Evolutionary conservation across 92 coral and sea anemone species (phyloP), one percentile per base, ranked within the genome.

Genomic region (Porites cylindrica): DNA sequence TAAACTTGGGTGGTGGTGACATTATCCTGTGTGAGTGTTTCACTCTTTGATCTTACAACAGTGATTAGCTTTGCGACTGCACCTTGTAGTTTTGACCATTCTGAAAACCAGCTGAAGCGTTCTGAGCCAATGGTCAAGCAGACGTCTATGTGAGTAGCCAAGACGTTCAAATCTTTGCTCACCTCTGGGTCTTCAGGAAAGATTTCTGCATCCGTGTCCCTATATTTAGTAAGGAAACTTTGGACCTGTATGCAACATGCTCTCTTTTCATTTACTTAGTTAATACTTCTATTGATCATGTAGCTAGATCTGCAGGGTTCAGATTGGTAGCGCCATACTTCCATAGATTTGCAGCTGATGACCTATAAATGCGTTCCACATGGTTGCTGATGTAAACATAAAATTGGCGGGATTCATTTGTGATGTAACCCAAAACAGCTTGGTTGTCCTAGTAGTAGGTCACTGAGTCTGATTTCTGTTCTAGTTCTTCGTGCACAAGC

Each of bases 301-400:
- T 89, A 1, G 92, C 92, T 19, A 89, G 59, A 67, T 84, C 92
- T 5, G 92, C 92, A 14, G 92, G 92, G 43, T 89, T 89, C 6
- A 56, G 1, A 26, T 26, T 26, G 29, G 29, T 26, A 26, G 29
- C 29, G 2, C 29, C 2, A 1, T 26, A 1, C 75, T 54, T 75
- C 92, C 92, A 89, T 66, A 84, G 86, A 8, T 78, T 52, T 17
- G 92, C 89, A 17, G 78, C 52, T 4, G 92, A 83, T 10, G 92
- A 51, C 38, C 75, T 84, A 64, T 85, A 67, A 17, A 89, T 85
- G 26, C 82, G 85, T 53, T 83, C 89, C 2, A 89, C 92, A 6
- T 88, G 81, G 72, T 90, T 85, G 63, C 75, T 78, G 18, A 90
- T 90, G 38, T 90, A 90, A 16, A 79, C 90, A 51, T 85, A 85